A percentile compares a stretch with the other conserved stretches of the same genome.
These are phyloP conservation scores for Cossypha niveicapilla DNA, from an alignment of 2,797 vertebrate genomes.

Conservation along the genomic window DNA sequence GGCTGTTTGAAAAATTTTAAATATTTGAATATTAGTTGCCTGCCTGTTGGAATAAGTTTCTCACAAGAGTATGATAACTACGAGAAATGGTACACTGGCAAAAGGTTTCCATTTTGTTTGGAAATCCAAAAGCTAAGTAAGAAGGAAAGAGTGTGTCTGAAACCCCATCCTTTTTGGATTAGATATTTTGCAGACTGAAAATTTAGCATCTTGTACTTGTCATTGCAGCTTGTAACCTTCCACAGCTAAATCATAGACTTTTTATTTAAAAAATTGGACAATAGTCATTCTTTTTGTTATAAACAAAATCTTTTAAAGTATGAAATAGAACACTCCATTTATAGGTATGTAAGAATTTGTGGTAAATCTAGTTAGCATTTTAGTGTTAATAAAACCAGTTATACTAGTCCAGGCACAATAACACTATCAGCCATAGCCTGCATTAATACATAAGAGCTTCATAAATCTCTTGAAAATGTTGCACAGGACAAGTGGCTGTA, in stretches of 20 bases:
- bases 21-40: background rate
- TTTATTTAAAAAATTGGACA: background rate
- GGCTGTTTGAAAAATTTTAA: background rate
- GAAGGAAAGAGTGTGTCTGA: background rate
- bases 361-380: background rate
- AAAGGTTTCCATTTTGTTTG: background rate
- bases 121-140: background rate
- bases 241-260: background rate
- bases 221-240: background rate
- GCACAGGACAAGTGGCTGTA: background rate
- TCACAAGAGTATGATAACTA: background rate
- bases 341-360: background rate
- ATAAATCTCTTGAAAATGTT: background rate
- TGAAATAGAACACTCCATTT: rapidly evolving
- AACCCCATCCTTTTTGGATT: background rate
- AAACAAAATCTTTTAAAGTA: background rate
- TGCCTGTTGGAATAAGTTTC: background rate
- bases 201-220: background rate
- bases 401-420: background rate
- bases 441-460: background rate
- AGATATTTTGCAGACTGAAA: background rate
- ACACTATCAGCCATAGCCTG: background rate
- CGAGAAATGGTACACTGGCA: rapidly evolving
- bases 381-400: background rate
- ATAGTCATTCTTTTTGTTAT: rapidly evolving